Base-by-base conservation (phyloP, 2,797 vertebrate genomes). In the Ctenosaura bakeri region DNA sequence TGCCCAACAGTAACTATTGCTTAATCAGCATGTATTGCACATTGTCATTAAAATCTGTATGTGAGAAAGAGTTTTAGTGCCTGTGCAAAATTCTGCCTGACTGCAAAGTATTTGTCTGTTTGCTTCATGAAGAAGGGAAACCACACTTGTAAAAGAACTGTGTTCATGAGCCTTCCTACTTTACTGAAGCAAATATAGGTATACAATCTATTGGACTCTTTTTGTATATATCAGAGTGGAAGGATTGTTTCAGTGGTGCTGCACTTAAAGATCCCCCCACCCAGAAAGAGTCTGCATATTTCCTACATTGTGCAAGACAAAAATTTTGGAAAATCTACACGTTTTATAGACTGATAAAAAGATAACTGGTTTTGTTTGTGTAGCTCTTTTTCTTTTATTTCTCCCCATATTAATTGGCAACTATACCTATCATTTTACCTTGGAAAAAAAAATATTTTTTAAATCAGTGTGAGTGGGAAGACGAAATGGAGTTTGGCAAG, bases 401-500 rank as follows among this genome's bases (percentile, higher is more conserved):
- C 14, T n/a, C 62, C 50, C 18, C 35, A 50, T 18, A 29, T 7
- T 52, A 71, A 24, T 87, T 69, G 59, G n/a, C 56, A 83, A 83
- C 46, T 29, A 66, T 83, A 56, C 59, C 24, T 82, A 74, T 73
- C 38, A 81, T 54, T 66, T 78, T 83, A 87, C 16, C 80, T 83
- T 87, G 56, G 8, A 6, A 32, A 62, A 62, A 52, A 88, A 16
- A 83, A 52, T 71, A 26, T 16, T 78, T 59, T 93, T 88, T 79
- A 92, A 93, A 93, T 85, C 69, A 29, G 4, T 83, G 92, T 0
- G 0, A 92, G 82, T 69, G 89, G 79, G 85, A 83, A 91, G 77
- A n/a, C 64, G 80, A 56, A 85, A 52, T 76, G 81, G 88, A 78
- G 50, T 88, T 92, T 87, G 69, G 73, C 83, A 85, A 76, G 88